These are phyloP conservation scores for Helleia helle DNA, from an alignment of 2,888 invertebrate species.

Conservation along the genomic window DNA sequence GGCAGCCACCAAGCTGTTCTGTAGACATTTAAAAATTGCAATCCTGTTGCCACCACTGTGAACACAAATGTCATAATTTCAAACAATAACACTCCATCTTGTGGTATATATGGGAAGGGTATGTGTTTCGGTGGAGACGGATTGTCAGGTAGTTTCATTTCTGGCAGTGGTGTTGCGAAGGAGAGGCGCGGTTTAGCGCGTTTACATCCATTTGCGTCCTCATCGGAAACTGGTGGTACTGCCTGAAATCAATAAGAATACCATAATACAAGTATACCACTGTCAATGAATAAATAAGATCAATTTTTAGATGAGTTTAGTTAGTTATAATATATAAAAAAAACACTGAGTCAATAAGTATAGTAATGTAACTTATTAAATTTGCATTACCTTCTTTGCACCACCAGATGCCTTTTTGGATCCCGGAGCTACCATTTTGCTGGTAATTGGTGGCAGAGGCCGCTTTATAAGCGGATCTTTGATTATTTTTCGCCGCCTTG, in stretches of 20 bases:
- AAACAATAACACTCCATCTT: conserved; percentile 87
- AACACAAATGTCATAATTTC: conserved; percentile 90
- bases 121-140: conserved; percentile 83
- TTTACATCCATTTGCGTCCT: conserved; percentile 45
- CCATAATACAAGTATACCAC: not conserved
- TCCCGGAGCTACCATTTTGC: conserved; percentile 60
- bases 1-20: conserved; percentile 98
- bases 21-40: conserved; percentile 96
- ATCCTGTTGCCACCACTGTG: conserved; percentile 82
- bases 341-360: not conserved
- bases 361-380: not conserved
- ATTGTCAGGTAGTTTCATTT: conserved; percentile 42
- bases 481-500: conserved; percentile 65
- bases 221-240: conserved; percentile 34
- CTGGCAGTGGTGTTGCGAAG: conserved; percentile 27
- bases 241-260: conserved; percentile 26
- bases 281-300: too few species aligned
- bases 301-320: too few species aligned
- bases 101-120: conserved; percentile 84
- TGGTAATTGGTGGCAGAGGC: conserved; percentile 51
- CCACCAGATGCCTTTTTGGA: conserved; percentile 50
- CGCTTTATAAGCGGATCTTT: conserved; percentile 65
- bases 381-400: conserved; percentile 46
- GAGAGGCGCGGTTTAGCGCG: conserved; percentile 31
- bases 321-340: not conserved